Base-by-base conservation (phyloP, 2,888 invertebrate species). In the Hemithea aestivaria region DNA sequence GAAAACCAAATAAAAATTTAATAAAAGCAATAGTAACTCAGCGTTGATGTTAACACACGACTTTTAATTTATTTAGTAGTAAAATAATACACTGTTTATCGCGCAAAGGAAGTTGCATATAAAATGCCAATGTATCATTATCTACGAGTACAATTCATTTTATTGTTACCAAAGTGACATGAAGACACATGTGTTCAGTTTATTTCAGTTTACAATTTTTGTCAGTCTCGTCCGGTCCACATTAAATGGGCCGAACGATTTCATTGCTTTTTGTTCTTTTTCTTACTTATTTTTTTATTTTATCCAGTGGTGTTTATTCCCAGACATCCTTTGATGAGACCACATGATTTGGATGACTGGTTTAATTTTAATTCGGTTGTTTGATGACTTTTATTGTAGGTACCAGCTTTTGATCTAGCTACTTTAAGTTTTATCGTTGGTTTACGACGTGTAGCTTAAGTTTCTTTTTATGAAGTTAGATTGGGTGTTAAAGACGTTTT, bases 211-310 rank as follows among this genome's bases (percentile, higher is more conserved):
- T 58, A 62, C 66, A 77, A 84, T 79, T 85, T 84, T 87, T 84
- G 87, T 85, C 78, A 78, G 76, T 74, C 76, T 73, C 85, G 87
- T 87, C 87, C 87, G 85, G 87, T 83, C 67, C 73, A 72, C 67
- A 67, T 76, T 84, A 85, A 87, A 87, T 87, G 87, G 82, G 73
- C 87, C 87, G 87, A 67, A 72, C 75, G 66, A 81, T 80, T 82
- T 78, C 72, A 75, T 73, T 66, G 73, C 71, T 66, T 73, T 71
- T 73, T 65, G 52, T 71, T 64, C 62, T 66, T 71, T 66, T 68
- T 58, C 41, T 40, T 37, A 60, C 64, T 53, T 56, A 70, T 65
- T 61, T 58, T 65, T 66, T 64, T 57, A 51, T 51, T 49, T 45
- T 49, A 46, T 48, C 25, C 53, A 53, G 59, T 27, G n/a, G 40